These are phyloP conservation scores for Ibidorhyncha struthersii DNA, from an alignment of 2,113 vertebrate genomes.

Conservation along the genomic window DNA sequence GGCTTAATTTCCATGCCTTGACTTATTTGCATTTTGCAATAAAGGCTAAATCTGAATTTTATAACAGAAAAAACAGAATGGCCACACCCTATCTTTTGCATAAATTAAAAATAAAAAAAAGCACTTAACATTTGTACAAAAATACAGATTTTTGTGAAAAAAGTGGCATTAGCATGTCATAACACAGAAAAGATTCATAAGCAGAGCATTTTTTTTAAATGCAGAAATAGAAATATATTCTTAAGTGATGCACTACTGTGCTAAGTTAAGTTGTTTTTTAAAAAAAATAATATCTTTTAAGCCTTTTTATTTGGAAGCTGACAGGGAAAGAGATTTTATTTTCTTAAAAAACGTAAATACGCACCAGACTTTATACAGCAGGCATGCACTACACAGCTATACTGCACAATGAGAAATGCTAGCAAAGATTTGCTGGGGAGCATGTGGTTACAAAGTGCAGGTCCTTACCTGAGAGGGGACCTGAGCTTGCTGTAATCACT, in stretches of 20 bases:
- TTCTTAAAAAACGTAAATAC: rapidly evolving
- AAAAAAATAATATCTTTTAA: neutral
- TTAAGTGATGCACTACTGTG: rapidly evolving
- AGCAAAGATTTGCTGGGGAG: neutral
- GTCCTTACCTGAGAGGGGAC: neutral
- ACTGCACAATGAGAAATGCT: rapidly evolving
- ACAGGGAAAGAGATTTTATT: neutral
- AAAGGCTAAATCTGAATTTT: neutral
- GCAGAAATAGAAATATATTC: neutral
- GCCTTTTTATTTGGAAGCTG: neutral
- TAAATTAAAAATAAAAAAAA: neutral
- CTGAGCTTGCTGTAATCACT: neutral
- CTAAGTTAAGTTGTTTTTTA: neutral
- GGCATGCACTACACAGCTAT: rapidly evolving
- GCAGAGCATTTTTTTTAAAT: neutral
- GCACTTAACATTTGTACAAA: neutral
- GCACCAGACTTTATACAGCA: neutral
- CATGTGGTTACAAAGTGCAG: neutral
- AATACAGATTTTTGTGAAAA: neutral
- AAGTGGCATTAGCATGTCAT: neutral
- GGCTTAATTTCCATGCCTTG: neutral
- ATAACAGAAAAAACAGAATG: neutral
- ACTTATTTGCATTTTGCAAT: neutral
- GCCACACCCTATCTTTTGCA: neutral
- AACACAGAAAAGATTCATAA: neutral